A percentile compares a stretch with the other conserved stretches of the same genome.
These are phyloP conservation scores for Paedocypris sp. DNA, from an alignment of 2,113 vertebrate genomes.

Conservation along the genomic window DNA sequence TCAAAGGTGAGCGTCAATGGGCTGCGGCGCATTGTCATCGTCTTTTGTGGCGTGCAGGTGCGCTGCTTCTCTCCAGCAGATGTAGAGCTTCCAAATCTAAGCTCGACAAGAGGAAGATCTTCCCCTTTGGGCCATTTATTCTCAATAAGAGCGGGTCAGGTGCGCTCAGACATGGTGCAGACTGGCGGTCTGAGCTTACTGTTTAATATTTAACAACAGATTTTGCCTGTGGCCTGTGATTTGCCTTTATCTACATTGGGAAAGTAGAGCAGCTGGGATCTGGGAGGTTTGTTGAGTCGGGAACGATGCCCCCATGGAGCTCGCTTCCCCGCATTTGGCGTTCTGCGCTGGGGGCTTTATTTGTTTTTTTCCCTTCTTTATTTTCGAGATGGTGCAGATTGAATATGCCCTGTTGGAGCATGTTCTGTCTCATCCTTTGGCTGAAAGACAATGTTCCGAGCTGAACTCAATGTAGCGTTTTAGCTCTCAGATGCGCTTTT, in stretches of 20 bases:
- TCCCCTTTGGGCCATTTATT: background rate
- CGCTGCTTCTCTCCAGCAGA: constrained; percentile 38
- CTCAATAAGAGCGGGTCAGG: background rate
- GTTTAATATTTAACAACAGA: constrained; percentile 17
- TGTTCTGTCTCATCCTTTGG: constrained; percentile 48
- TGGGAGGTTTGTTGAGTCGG: constrained; percentile 16
- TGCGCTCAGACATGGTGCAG: background rate
- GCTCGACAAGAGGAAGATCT: constrained; percentile 52
- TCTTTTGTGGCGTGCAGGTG: constrained; percentile 60
- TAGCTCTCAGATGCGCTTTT: constrained; percentile 43
- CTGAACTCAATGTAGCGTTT: constrained; percentile 55
- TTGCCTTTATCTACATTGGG: constrained; percentile 9
- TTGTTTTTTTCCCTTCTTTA: constrained; percentile 38
- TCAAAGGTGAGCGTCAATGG: constrained; percentile 53
- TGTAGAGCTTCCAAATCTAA: constrained; percentile 28
- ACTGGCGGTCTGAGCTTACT: background rate
- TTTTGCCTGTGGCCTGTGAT: background rate
- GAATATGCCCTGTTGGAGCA: constrained; percentile 29
- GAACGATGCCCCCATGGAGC: constrained; percentile 8
- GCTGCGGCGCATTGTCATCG: constrained; percentile 34
- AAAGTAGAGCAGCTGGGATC: constrained; percentile 16
- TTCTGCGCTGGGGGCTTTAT: background rate
- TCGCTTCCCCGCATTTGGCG: constrained; percentile 47
- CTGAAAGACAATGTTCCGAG: constrained; percentile 34
- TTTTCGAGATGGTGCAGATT: constrained; percentile 35